Evolutionary conservation across 2,888 invertebrate species (phyloP), one percentile per base, ranked within the genome.

Genomic region (Sesamia inferens): DNA sequence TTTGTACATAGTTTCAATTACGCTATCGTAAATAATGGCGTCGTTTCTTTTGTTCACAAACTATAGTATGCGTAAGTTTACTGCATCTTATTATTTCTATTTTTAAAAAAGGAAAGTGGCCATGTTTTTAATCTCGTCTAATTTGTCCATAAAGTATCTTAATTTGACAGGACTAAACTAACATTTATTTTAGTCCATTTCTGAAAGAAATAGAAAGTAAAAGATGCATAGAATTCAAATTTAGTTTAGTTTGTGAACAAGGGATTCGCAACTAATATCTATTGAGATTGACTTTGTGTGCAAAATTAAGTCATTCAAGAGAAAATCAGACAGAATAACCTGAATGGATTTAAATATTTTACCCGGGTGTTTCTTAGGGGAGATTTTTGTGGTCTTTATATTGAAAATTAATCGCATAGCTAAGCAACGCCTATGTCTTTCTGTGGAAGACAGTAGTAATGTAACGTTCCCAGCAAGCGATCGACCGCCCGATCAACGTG

Each of bases 401-500:
- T 19, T 58, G 22, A 19, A 47, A 13, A 31, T 58, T 31, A 24
- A 58, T 62, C n/a, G 65, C 39, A 10, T 65, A 63, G 68, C 74
- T 31, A n/a, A 39, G 72, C 57, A 62, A 54, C 71, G 83, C 79
- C 16, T 54, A 54, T 31, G 42, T 55, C 48, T 81, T 13, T 47
- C 7, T 61, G 73, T 90, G 90, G 88, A 74, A 24, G 59, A 79
- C 82, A 65, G 75, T 80, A 83, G 67, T 88, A 85, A 89, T 79
- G 86, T 83, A 87, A 88, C 88, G 88, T 90, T 88, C 89, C 87
- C 85, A 85, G 85, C 87, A 79, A 89, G 86, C 87, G 88, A 88
- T 84, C 85, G 87, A 85, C 89, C 90, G 88, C 88, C 88, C 87
- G 89, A 89, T 89, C 86, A 89, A 88, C 89, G 87, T 89, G 88